phyloP scores from a whole-genome alignment of 2,797 vertebrate genomes.

The Pitangus sulphuratus region DNA sequence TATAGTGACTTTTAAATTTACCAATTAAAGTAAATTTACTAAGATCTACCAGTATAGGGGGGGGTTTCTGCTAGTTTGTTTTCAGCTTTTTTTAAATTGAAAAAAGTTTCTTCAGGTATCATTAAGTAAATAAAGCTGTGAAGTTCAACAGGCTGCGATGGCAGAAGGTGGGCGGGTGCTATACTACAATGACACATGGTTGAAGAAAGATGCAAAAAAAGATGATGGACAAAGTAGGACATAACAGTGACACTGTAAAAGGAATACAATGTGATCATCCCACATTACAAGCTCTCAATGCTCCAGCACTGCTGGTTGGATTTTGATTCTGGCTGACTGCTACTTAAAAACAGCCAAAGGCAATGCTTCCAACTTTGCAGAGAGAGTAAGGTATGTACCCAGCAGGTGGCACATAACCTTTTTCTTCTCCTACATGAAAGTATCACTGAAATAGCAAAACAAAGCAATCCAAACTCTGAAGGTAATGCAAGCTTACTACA shows the following conservation, averaged over 20 bases:
- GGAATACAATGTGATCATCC: not conserved
- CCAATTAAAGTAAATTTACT: not conserved
- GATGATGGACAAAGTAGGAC: not conserved
- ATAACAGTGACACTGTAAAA: not conserved
- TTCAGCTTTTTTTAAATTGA: not conserved
- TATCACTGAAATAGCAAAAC: not conserved
- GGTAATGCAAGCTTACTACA: not conserved
- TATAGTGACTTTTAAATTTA: not conserved
- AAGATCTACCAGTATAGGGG: not conserved
- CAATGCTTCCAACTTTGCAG: not conserved
- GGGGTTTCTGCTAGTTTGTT: too few relatives aligned
- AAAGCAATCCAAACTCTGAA: not conserved
- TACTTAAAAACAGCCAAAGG: not conserved
- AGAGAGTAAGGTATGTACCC: not conserved
- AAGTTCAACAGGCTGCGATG: not conserved
- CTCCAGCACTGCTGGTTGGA: rapidly evolving
- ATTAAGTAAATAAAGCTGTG: not conserved
- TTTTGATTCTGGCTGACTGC: not conserved
- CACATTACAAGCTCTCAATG: not conserved
- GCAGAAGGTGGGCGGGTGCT: not conserved
- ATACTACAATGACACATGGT: rapidly evolving
- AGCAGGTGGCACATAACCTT: not conserved
- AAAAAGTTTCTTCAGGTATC: not conserved
- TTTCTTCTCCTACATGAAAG: not conserved
- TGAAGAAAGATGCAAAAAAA: not conserved